These are phyloP conservation scores for Hyperoplus immaculatus DNA, from an alignment of 2,797 vertebrate species.

Conservation along the genomic window DNA sequence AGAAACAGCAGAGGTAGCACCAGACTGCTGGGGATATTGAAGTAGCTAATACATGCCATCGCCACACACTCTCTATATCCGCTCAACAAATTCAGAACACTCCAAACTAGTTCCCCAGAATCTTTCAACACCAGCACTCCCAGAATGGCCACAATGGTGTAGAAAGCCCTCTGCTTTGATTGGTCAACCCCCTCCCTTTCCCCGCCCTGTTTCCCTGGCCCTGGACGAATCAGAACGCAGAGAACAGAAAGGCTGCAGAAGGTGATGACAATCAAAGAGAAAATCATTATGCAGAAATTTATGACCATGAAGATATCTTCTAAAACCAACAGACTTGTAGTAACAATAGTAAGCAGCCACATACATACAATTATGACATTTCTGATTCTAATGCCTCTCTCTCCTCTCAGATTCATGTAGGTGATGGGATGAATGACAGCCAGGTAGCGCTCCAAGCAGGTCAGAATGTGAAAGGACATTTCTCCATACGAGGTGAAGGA, in stretches of 20 bases:
- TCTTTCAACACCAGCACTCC: neutral
- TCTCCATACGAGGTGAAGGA: neutral
- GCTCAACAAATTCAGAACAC: accelerated
- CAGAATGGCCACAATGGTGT: slow-evolving; percentile 33
- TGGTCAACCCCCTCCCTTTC: neutral
- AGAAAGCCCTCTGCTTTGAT: slow-evolving; percentile 36
- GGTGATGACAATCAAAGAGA: neutral
- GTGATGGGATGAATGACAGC: slow-evolving; percentile 40
- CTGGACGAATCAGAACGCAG: slow-evolving; percentile 28
- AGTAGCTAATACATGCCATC: accelerated
- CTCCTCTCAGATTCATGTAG: slow-evolving; percentile 24
- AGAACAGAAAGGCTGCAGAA: slow-evolving; percentile 56
- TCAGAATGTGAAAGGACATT: slow-evolving; percentile 9
- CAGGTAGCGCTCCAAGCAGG: slow-evolving; percentile 51
- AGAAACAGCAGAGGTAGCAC: slow-evolving; percentile 54
- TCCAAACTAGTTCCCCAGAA: neutral
- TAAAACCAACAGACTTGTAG: accelerated
- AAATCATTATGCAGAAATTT: accelerated
- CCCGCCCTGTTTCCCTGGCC: slow-evolving; percentile 29
- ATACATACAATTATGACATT: slow-evolving; percentile 13
- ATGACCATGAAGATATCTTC: neutral
- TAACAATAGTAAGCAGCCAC: slow-evolving; percentile 23
- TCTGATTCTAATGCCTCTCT: slow-evolving; percentile 37
- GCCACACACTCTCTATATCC: accelerated
- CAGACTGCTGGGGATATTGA: slow-evolving; percentile 21